Evolutionary conservation across 2,113 vertebrate species (phyloP).

Genomic region (Alces alces): DNA sequence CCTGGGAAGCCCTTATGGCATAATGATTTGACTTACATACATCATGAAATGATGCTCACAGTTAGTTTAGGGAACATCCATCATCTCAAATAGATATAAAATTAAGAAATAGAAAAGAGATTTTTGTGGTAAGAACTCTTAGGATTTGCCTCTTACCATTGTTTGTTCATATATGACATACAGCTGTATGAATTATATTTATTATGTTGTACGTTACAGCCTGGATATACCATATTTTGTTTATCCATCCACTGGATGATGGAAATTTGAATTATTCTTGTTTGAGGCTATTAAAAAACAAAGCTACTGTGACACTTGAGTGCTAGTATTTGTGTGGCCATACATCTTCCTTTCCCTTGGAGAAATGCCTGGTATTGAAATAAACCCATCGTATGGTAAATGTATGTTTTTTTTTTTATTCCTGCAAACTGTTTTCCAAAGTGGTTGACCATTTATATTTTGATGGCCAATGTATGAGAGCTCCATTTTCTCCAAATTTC

Average conservation of each 20-base stretch:
- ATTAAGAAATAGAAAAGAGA: not conserved
- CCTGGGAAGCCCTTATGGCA: not conserved
- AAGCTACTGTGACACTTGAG: not conserved
- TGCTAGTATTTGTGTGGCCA: not conserved
- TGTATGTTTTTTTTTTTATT: not conserved
- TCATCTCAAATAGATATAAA: not conserved
- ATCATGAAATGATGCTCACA: not conserved
- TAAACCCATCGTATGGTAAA: not conserved
- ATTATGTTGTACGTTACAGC: not conserved
- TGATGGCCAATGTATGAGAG: not conserved
- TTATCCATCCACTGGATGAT: not conserved
- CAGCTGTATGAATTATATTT: not conserved
- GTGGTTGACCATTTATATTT: not conserved
- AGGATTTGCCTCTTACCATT: not conserved
- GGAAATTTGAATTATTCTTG: not conserved
- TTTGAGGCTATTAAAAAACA: not conserved
- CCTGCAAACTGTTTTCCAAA: not conserved
- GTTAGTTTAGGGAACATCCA: not conserved
- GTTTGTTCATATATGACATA: not conserved
- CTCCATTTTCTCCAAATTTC: not conserved
- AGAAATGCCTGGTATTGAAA: not conserved
- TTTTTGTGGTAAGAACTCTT: not conserved
- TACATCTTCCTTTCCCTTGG: not conserved
- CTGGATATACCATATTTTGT: not conserved
- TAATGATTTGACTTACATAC: not conserved